Conservation (phyloP, 2,797 vertebrate species). For the Falco concolor region DNA sequence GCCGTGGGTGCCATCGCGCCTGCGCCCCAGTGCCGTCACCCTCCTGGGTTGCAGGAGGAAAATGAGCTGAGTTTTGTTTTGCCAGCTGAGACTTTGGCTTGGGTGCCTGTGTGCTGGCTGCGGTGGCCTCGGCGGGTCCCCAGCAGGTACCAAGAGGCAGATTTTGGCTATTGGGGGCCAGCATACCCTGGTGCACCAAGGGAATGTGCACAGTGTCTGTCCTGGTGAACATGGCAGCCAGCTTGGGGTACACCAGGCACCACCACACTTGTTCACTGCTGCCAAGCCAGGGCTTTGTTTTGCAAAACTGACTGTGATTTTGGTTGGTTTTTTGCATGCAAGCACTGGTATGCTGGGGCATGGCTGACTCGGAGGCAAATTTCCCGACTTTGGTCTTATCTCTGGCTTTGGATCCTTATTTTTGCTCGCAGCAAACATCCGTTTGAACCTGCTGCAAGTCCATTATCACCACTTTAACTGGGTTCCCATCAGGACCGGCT, state of each 20-base stretch:
- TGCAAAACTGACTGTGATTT: background rate
- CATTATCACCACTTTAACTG: background rate
- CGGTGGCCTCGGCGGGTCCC: fast-evolving
- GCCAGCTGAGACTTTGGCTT: no score
- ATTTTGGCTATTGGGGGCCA: fast-evolving
- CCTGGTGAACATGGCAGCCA: background rate
- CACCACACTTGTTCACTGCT: background rate
- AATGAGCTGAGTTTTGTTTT: fast-evolving
- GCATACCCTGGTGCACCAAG: background rate
- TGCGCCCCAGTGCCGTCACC: fast-evolving
- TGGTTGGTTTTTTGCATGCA: fast-evolving
- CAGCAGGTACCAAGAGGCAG: background rate
- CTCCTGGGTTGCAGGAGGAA: background rate
- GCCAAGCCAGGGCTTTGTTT: background rate
- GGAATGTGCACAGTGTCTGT: fast-evolving
- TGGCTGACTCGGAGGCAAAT: background rate
- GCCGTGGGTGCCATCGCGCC: fast-evolving
- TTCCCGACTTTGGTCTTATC: background rate
- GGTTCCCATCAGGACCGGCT: background rate
- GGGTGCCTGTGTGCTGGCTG: fast-evolving
- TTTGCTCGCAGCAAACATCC: background rate
- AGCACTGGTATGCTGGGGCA: background rate
- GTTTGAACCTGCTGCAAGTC: background rate
- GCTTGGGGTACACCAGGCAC: fast-evolving
- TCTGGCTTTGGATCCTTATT: background rate